A percentile compares a stretch with the other conserved stretches of the same genome.
phyloP scores from a whole-genome alignment of 2,797 vertebrate genomes.

The Hippopotamyrus pictus region DNA sequence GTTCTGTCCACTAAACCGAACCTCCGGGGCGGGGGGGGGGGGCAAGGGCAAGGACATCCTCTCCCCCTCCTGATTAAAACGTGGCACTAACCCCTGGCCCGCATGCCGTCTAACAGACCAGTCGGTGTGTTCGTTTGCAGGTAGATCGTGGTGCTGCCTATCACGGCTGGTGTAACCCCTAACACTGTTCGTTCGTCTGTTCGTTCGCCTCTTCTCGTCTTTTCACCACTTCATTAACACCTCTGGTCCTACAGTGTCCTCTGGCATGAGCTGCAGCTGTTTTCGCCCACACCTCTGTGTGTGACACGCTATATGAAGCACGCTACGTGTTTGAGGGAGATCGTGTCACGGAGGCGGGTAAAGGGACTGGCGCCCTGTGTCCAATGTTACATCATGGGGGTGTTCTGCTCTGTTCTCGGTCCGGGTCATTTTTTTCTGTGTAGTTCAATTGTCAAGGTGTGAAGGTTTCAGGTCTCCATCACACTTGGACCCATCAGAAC shows the following conservation, averaged over 20 bases:
- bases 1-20: slow-evolving; percentile 19
- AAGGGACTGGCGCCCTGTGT: background rate
- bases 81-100: slow-evolving; percentile 69
- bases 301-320: slow-evolving; percentile 58
- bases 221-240: slow-evolving; percentile 52
- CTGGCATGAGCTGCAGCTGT: slow-evolving; percentile 66
- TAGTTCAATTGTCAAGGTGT: background rate
- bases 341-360: background rate
- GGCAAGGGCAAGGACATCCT: background rate
- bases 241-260: slow-evolving; percentile 61
- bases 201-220: slow-evolving; percentile 25
- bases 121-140: slow-evolving; percentile 64
- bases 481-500: background rate
- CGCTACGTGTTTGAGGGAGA: slow-evolving; percentile 32
- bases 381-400: background rate
- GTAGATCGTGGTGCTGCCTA: slow-evolving; percentile 32
- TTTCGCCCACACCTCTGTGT: slow-evolving; percentile 43
- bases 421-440: background rate
- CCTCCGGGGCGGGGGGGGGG: background rate
- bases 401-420: background rate
- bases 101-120: slow-evolving; percentile 72
- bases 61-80: slow-evolving; percentile 61
- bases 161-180: background rate
- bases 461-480: background rate
- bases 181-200: background rate